These are phyloP conservation scores for Rhabditoides inermis DNA, from an alignment of 2,888 invertebrate species.

Conservation along the genomic window DNA sequence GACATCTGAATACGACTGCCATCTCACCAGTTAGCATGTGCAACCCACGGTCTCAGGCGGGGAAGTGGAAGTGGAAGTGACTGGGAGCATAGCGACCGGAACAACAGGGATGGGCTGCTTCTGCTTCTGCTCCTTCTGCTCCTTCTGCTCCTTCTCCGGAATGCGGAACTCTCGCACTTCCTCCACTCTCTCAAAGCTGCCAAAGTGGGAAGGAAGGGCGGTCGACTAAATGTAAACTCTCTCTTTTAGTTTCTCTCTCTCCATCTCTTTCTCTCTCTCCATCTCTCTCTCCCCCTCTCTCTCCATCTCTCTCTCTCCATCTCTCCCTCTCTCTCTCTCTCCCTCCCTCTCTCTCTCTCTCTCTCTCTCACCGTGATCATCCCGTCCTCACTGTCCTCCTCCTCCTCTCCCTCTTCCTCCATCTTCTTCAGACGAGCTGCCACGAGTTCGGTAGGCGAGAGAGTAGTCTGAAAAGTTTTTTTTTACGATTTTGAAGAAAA, in stretches of 20 bases:
- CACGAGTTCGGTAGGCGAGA: neutral
- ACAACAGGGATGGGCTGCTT: too few relatives aligned
- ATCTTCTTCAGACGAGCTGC: slow-evolving; percentile 5
- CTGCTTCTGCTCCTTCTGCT: too few relatives aligned
- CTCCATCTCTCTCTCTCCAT: slow-evolving; percentile 3
- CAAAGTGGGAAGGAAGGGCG: neutral
- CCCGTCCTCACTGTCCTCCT: slow-evolving; percentile 11
- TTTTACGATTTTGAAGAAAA: slow-evolving; percentile 24
- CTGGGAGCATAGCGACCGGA: too few relatives aligned
- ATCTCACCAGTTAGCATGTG: too few relatives aligned
- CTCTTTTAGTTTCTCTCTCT: too few relatives aligned
- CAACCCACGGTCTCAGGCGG: too few relatives aligned
- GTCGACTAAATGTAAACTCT: neutral
- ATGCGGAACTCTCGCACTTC: too few relatives aligned
- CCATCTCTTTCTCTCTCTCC: slow-evolving; percentile 2
- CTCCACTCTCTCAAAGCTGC: too few relatives aligned
- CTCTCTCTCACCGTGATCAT: slow-evolving; percentile 7
- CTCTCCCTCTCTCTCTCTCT: neutral
- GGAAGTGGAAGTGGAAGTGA: too few relatives aligned
- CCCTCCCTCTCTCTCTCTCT: neutral
- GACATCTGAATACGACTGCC: too few relatives aligned
- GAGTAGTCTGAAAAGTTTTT: slow-evolving; percentile 5
- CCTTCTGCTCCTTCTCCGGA: too few relatives aligned
- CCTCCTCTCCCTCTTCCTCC: slow-evolving; percentile 16
- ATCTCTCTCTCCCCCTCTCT: slow-evolving; percentile 3